Conservation (phyloP, 2,888 invertebrate species). For the Hydrotaea cyrtoneurina region DNA sequence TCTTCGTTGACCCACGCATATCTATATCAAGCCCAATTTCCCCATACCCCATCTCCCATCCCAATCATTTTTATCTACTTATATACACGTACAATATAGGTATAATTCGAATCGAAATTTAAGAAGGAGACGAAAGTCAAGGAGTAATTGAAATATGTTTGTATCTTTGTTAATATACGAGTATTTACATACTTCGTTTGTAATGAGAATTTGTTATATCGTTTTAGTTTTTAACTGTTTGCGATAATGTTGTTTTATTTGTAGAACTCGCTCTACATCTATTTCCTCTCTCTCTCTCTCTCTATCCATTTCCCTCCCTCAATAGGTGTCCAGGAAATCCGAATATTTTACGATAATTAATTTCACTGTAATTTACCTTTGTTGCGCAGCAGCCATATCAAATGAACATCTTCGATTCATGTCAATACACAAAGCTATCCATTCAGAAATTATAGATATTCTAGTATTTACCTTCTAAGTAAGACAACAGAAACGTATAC, state of each 20-base stretch:
- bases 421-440: conserved; percentile 4
- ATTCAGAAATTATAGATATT: conserved; percentile 11
- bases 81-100: neutral
- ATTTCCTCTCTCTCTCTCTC: neutral
- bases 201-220: conserved; percentile 33
- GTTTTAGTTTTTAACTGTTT: conserved; percentile 22
- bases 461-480: conserved; percentile 3
- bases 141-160: conserved; percentile 4
- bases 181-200: conserved; percentile 26
- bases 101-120: neutral
- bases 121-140: neutral
- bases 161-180: conserved; percentile 14
- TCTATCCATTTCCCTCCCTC: neutral
- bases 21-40: neutral
- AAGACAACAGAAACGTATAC: neutral
- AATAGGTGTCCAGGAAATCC: neutral
- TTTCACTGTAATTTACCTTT: neutral
- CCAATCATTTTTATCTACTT: neutral
- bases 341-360: conserved; percentile 18
- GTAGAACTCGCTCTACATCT: neutral
- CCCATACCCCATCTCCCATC: neutral
- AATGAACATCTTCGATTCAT: conserved; percentile 5
- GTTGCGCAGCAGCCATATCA: conserved; percentile 26
- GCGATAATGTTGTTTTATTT: conserved; percentile 16
- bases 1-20: conserved; percentile 1